phyloP scores from a whole-genome alignment of 2,113 vertebrate species.

The Paralichthys olivaceus region DNA sequence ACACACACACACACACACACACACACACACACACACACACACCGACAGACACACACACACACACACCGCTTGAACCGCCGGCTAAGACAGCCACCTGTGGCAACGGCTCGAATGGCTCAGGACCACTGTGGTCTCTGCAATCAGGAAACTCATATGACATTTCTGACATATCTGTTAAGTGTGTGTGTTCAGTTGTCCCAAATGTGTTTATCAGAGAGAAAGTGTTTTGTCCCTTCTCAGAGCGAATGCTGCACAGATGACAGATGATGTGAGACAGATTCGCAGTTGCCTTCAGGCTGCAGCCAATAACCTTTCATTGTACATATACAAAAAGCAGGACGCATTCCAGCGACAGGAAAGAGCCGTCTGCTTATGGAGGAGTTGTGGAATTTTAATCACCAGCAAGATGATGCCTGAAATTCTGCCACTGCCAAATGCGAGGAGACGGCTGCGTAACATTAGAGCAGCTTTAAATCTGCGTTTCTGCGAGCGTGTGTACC shows the following conservation, averaged over 20 bases:
- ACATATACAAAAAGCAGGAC: slow-evolving; percentile 41
- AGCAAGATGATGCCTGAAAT: slow-evolving; percentile 49
- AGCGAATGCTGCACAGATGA: slow-evolving; percentile 16
- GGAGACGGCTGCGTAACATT: not conserved
- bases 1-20: too few species aligned
- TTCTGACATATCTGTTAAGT: too few species aligned
- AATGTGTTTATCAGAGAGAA: slow-evolving; percentile 30
- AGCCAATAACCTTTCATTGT: slow-evolving; percentile 42
- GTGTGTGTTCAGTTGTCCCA: too few species aligned
- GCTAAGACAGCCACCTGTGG: too few species aligned
- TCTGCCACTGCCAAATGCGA: slow-evolving; percentile 22
- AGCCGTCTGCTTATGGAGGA: slow-evolving; percentile 43
- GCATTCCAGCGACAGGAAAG: slow-evolving; percentile 48
- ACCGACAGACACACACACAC: too few species aligned
- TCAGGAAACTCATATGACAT: too few species aligned
- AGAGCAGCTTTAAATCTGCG: not conserved
- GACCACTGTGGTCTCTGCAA: too few species aligned
- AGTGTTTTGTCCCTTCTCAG: not conserved
- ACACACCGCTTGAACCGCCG: too few species aligned
- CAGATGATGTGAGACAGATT: slow-evolving; percentile 47
- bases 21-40: too few species aligned
- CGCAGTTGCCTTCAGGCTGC: slow-evolving; percentile 41
- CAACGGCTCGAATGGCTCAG: too few species aligned
- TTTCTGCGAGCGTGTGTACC: slow-evolving; percentile 75
- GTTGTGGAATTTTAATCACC: slow-evolving; percentile 60